These are phyloP conservation scores for Hyposoter didymator DNA, from an alignment of 2,888 invertebrate genomes.

Conservation along the genomic window DNA sequence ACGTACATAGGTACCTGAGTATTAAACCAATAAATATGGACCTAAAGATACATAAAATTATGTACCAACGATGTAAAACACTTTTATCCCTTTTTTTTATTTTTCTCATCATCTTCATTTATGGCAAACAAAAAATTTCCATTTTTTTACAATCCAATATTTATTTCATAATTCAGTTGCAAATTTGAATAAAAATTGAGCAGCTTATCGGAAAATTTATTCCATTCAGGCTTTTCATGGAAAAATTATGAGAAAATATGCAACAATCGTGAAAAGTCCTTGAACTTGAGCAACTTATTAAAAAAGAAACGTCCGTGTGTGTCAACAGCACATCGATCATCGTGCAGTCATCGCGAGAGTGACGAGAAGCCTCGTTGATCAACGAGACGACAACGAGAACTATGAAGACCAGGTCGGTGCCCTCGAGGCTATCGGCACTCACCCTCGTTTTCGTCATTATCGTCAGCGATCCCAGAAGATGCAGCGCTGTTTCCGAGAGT, in stretches of 20 bases:
- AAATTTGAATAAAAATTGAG: background rate
- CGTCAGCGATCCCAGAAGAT: constrained; percentile 65
- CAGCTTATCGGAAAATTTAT: background rate
- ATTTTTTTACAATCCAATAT: background rate
- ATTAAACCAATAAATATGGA: constrained; percentile 15
- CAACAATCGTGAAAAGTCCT: background rate
- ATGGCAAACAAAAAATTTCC: background rate
- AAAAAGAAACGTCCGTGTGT: constrained; percentile 10
- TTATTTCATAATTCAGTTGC: background rate
- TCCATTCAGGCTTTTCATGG: background rate
- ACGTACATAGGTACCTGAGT: background rate
- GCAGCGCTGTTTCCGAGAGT: constrained; percentile 78
- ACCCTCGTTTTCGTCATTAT: constrained; percentile 75
- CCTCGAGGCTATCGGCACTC: constrained; percentile 73
- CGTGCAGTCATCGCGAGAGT: constrained; percentile 47
- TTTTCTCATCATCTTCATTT: background rate
- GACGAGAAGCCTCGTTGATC: constrained; percentile 57
- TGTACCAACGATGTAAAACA: background rate
- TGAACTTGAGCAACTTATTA: background rate
- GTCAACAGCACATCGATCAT: constrained; percentile 55
- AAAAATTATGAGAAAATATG: background rate
- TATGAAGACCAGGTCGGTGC: constrained; percentile 70
- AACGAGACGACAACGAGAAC: constrained; percentile 64
- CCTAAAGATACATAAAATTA: constrained; percentile 23
- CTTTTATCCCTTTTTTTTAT: background rate